These are phyloP conservation scores for Pygmarrhopalites habei DNA, from an alignment of 1,140 invertebrate genomes.

Conservation along the genomic window DNA sequence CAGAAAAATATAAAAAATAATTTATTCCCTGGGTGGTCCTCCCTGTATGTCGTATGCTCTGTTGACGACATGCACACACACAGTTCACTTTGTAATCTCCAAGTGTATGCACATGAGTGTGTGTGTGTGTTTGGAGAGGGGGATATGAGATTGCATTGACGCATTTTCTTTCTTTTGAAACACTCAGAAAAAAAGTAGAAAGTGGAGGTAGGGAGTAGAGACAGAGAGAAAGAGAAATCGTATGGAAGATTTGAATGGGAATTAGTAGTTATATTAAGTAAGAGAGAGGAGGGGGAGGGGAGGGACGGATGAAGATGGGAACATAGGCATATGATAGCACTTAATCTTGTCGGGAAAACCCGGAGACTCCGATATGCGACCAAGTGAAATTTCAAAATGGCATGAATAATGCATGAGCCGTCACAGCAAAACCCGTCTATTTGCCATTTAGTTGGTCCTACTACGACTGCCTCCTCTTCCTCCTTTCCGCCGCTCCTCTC, in stretches of 20 bases:
- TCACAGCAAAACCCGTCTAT: constrained; percentile 33
- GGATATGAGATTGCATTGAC: too few relatives aligned
- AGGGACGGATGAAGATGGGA: constrained; percentile 29
- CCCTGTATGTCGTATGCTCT: too few relatives aligned
- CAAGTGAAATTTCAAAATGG: constrained; percentile 40
- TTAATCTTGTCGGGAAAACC: constrained; percentile 31
- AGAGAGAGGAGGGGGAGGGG: background rate
- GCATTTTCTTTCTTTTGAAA: too few relatives aligned
- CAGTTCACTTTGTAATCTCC: too few relatives aligned
- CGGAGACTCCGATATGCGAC: constrained; percentile 28
- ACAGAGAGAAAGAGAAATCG: background rate
- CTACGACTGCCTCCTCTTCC: constrained; percentile 8
- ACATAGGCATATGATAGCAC: constrained; percentile 34
- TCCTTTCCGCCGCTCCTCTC: background rate
- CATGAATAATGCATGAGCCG: constrained; percentile 39
- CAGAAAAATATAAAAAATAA: too few relatives aligned
- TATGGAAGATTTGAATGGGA: constrained; percentile 14
- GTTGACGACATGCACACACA: too few relatives aligned
- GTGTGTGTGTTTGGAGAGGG: too few relatives aligned
- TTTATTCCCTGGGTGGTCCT: too few relatives aligned
- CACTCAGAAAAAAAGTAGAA: too few relatives aligned
- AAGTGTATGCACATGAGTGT: too few relatives aligned
- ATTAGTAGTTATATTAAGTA: constrained; percentile 5
- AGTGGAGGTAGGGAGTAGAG: background rate
- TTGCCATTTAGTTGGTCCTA: constrained; percentile 29